Base-by-base conservation (phyloP, 2,113 vertebrate species). In the Tinamus guttatus region DNA sequence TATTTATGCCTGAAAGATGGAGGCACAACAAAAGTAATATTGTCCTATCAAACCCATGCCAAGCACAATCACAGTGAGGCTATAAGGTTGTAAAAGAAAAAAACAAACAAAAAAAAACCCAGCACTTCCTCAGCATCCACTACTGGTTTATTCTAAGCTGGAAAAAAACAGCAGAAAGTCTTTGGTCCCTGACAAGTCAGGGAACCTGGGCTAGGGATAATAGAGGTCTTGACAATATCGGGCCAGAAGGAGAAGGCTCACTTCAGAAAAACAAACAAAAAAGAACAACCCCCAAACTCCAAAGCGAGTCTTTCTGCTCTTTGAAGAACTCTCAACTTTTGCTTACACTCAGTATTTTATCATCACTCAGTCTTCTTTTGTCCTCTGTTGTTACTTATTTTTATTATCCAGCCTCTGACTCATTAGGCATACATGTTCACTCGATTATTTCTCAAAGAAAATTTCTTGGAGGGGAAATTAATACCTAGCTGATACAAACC, bases 1-100 rank as follows among this genome's bases (percentile, higher is more conserved):
- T 82, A 80, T 93, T 97, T 95, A 64, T 86, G 41, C 77, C 63
- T 91, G 86, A 76, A 96, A 94, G 79, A 95, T 92, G 62, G 40
- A 96, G 17, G 30, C 64, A 70, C 87, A 95, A 94, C 89, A 74
- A 87, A 90, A 77, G 49, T 83, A 95, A 82, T 82, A 25, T 14
- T 94, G 41, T 90, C 92, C 81, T 89, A 59, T 69, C 83, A 89
- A 91, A 93, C 38, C 79, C 54, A 79, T 90, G 86, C 90, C 91
- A 96, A 93, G 65, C 41, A 85, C 24, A 87, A 92, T 96, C 24
- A 43, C 75, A 92, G 21, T 41, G 88, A 34, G 65, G 19, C 22
- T 78, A 65, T 56, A 43, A 95, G 94, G 82, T 32, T 8, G 8
- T 1, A 9, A 89, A 87, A 81, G 60, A 65, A 8, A 27, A 20